These are phyloP conservation scores for Rhizomys pruinosus DNA, from an alignment of 2,113 vertebrate genomes.

Conservation along the genomic window DNA sequence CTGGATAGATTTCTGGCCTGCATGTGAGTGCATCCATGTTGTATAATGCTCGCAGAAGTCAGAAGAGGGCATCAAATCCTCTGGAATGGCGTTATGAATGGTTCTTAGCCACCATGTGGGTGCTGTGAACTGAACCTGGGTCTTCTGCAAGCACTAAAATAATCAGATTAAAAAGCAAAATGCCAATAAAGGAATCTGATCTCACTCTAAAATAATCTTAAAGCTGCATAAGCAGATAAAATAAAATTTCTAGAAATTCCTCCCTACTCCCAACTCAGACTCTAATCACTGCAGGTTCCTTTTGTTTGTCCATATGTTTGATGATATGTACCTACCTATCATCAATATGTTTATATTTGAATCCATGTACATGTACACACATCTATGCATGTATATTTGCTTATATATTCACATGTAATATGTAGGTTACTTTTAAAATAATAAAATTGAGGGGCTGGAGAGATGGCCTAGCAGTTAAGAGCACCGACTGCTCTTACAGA, in stretches of 20 bases:
- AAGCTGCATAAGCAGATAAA: slow-evolving; percentile 11
- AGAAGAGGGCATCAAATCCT: too few relatives aligned
- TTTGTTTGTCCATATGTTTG: neutral
- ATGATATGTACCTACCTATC: neutral
- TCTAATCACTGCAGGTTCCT: neutral
- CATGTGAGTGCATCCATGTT: too few relatives aligned
- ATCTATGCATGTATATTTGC: neutral
- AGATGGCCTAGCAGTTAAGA: too few relatives aligned
- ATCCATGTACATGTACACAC: neutral
- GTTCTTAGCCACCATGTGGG: too few relatives aligned
- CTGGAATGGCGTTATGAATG: too few relatives aligned
- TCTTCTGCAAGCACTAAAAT: neutral
- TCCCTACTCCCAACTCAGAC: neutral
- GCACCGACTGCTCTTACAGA: too few relatives aligned
- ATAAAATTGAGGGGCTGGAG: too few relatives aligned
- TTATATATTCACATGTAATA: neutral
- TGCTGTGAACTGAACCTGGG: neutral
- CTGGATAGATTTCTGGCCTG: neutral
- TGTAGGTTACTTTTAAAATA: neutral
- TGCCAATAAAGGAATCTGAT: slow-evolving; percentile 33
- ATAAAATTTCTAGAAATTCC: too few relatives aligned
- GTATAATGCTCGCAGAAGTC: too few relatives aligned
- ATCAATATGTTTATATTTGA: neutral
- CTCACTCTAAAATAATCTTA: slow-evolving; percentile 5
- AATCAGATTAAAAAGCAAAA: slow-evolving; percentile 42